Base-by-base conservation (phyloP, 2,888 invertebrate genomes). In the Gasteruption jaculator region DNA sequence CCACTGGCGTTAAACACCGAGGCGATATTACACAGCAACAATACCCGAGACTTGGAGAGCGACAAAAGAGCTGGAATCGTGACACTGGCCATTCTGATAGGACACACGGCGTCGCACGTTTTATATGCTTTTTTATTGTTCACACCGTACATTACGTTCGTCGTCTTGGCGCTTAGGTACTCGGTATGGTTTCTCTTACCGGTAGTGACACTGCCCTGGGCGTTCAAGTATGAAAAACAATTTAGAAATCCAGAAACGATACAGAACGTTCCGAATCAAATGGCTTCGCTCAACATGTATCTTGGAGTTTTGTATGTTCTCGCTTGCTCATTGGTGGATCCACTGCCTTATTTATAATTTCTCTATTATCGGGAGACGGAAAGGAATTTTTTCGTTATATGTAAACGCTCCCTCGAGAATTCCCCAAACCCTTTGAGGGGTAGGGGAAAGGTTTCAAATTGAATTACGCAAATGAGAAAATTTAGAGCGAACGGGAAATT, bases 21-120 rank as follows among this genome's bases (percentile, higher is more conserved):
- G 71, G 94, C 94, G 35, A 94, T 95, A 61, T 75, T 96, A 42
- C 95, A 95, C 67, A 89, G 91, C 61, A 96, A 95, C 68, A 95
- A 96, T 67, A 91, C 93, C 1, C 79, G 94, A 53, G 94, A 95
- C 73, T 79, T 89, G 53, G 91, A 91, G 61, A 83, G 83, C 44
- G 95, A 95, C 64, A 80, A 83, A 47, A 82, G 82, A 65, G 94
- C 90, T 33, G 93, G 93, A 48, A 93, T 94, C 59, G 91, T 95
- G 0, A 96, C 95, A 11, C 73, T 95, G 57, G 93, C 95, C n/a
- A 94, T 95, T 62, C 73, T 94, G 38, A 85, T 95, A 52, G 95
- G 95, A 15, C 85, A 84, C 61, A 91, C 91, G 25, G 86, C 88
- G 47, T 94, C 95, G 5, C 91, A 93, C 71, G 81, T 93, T 47